These are phyloP conservation scores for Epizoanthus scotinus DNA, from an alignment of 92 coral and sea anemone species.

Conservation along the genomic window DNA sequence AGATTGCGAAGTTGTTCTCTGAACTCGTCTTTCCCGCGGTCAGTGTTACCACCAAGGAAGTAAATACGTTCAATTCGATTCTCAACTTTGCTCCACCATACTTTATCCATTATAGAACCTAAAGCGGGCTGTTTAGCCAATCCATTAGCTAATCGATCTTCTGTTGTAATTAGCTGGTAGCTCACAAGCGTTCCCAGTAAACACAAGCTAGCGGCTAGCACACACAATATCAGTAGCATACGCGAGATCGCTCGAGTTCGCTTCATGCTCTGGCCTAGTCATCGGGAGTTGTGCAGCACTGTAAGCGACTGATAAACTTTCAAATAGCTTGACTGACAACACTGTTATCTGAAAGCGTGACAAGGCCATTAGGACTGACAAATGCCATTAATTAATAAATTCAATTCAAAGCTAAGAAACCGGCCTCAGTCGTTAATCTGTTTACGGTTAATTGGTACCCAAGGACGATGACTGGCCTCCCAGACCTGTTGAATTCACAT, in stretches of 20 bases:
- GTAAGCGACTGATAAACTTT: background rate
- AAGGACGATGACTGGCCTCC: background rate
- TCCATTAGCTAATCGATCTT: conserved; percentile 35
- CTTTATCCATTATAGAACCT: background rate
- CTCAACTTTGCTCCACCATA: conserved; percentile 5
- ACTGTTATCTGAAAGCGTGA: conserved; percentile 28
- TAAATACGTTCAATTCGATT: background rate
- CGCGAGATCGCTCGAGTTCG: conserved; percentile 13
- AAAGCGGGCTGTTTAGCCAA: conserved; percentile 6
- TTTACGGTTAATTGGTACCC: conserved; percentile 16
- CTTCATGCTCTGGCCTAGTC: background rate
- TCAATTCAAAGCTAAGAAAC: conserved; percentile 5
- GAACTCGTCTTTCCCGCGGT: background rate
- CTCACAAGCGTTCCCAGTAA: conserved; percentile 18
- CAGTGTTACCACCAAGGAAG: background rate
- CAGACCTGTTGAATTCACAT: background rate
- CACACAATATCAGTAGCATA: conserved; percentile 12
- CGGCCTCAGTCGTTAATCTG: conserved; percentile 25
- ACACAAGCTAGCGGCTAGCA: conserved; percentile 27
- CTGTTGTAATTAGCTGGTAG: conserved; percentile 25
- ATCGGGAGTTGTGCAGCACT: background rate
- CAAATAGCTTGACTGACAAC: conserved; percentile 26
- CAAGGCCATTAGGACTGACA: conserved; percentile 30
- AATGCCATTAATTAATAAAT: conserved; percentile 34
- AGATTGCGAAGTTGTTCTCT: conserved; percentile 14